phyloP scores from a whole-genome alignment of 2,888 invertebrate species.

The Mimumesa dahlbomi region DNA sequence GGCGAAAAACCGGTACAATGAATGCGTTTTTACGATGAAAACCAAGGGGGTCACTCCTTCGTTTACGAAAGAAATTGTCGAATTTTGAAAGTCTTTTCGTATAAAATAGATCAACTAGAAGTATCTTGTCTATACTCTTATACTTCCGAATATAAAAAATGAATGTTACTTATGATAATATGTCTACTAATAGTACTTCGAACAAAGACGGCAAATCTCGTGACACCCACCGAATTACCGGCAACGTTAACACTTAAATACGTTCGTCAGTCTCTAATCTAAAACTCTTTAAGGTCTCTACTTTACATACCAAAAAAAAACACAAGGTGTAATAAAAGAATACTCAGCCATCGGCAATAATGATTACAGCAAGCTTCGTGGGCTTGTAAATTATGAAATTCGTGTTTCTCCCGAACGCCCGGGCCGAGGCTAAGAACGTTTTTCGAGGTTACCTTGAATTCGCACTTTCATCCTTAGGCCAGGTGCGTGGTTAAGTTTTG shows the following conservation, averaged over 20 bases:
- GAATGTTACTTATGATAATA: no score
- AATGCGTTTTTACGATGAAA: conserved; percentile 30
- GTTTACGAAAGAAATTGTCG: conserved; percentile 22
- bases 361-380: conserved; percentile 19
- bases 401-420: conserved; percentile 6
- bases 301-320: not conserved
- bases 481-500: conserved; percentile 64
- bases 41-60: conserved; percentile 1
- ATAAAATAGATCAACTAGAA: no score
- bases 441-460: conserved; percentile 22
- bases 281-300: no score
- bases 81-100: conserved; percentile 26
- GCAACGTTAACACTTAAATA: no score
- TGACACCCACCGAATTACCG: not conserved
- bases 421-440: not conserved
- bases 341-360: not conserved
- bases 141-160: no score
- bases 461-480: conserved; percentile 50
- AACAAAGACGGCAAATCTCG: no score
- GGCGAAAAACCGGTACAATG: conserved; percentile 16
- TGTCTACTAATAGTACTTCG: no score
- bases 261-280: no score
- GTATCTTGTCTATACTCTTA: no score
- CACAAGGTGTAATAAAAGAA: not conserved
- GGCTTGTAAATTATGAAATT: conserved; percentile 17